Conservation (phyloP, 2,888 invertebrate species). For the Watsonalla cultraria region DNA sequence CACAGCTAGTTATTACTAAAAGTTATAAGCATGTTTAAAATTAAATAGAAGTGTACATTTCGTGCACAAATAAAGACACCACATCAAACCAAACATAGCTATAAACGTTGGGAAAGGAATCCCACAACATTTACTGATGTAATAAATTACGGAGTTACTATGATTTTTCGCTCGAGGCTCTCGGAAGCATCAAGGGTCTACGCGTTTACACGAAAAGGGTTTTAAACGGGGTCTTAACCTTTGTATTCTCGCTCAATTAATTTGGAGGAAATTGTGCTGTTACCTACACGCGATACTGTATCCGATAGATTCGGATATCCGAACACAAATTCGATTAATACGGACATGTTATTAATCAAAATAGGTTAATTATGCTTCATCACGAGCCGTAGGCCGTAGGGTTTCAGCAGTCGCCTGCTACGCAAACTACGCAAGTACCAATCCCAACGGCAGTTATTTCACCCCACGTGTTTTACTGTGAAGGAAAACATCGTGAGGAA, state of each 20-base stretch:
- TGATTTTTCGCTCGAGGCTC: neutral
- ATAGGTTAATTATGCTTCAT: too few relatives aligned
- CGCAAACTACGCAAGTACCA: too few relatives aligned
- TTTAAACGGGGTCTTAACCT: neutral
- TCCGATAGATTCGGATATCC: neutral
- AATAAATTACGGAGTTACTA: neutral
- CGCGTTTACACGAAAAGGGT: slow-evolving; percentile 1
- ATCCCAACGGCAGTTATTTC: too few relatives aligned
- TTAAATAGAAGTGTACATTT: neutral
- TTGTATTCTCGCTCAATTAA: neutral
- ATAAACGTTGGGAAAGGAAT: neutral
- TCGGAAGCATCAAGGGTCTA: neutral
- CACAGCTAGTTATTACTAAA: too few relatives aligned
- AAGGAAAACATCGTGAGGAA: too few relatives aligned
- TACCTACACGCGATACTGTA: neutral
- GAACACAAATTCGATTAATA: too few relatives aligned
- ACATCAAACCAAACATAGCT: neutral
- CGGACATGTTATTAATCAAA: too few relatives aligned
- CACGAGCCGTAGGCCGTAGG: too few relatives aligned
- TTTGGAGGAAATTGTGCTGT: neutral
- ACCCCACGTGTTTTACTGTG: too few relatives aligned
- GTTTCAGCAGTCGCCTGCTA: too few relatives aligned
- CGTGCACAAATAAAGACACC: neutral
- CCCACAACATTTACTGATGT: neutral
- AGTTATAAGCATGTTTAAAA: too few relatives aligned